phyloP scores from a whole-genome alignment of 1,140 invertebrate species.

The Drosophila bipectinata region DNA sequence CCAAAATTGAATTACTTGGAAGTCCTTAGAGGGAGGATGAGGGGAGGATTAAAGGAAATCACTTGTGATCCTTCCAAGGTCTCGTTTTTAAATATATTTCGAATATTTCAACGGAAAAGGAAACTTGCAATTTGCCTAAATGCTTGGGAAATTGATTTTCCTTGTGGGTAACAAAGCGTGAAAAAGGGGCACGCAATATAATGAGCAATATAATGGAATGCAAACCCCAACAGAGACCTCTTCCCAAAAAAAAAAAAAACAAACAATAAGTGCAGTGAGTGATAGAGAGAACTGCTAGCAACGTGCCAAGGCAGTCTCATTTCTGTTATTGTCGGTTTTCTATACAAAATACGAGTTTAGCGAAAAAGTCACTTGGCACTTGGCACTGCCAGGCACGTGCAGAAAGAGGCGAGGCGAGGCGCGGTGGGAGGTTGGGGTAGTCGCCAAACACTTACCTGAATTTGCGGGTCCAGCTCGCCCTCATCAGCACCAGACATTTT shows the following conservation, averaged over 20 bases:
- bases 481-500: conserved; percentile 75
- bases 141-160: conserved; percentile 58
- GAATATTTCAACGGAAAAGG: conserved; percentile 24
- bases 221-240: conserved; percentile 22
- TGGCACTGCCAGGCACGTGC: conserved; percentile 39
- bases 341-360: background rate
- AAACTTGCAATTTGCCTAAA: conserved; percentile 38
- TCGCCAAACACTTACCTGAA: conserved; percentile 84
- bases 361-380: conserved; percentile 4
- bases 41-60: conserved; percentile 8
- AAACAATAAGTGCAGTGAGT: conserved; percentile 7
- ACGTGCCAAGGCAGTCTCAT: conserved; percentile 53
- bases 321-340: conserved; percentile 4
- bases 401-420: background rate
- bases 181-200: conserved; percentile 56
- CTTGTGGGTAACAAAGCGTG: conserved; percentile 46
- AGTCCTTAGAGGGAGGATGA: conserved; percentile 17
- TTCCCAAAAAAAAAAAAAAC: conserved; percentile 48
- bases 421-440: conserved; percentile 27
- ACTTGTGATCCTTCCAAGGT: conserved; percentile 27
- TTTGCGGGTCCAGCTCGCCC: conserved; percentile 85
- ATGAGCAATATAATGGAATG: conserved; percentile 53
- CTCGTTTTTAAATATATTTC: conserved; percentile 2
- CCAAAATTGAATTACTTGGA: conserved; percentile 47
- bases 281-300: conserved; percentile 35